Evolutionary conservation across 2,888 invertebrate species (phyloP).

Genomic region (Ornithoptera priamus): DNA sequence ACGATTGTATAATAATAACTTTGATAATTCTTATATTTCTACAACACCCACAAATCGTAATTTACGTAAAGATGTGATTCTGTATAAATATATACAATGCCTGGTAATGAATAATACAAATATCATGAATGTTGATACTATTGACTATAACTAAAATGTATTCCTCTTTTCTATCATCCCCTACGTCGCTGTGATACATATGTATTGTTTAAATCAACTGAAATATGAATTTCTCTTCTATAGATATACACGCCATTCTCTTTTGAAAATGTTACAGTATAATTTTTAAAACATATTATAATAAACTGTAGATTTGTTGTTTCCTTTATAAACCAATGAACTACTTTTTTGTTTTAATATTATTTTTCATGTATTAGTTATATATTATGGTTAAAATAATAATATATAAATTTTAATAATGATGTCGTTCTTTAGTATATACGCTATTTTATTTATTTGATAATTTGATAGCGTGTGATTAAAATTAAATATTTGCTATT

Average conservation of each 20-base stretch:
- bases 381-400: too few relatives aligned
- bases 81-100: background rate
- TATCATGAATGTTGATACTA: background rate
- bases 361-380: too few relatives aligned
- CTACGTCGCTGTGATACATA: background rate
- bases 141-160: background rate
- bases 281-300: too few relatives aligned
- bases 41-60: background rate
- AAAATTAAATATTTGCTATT: too few relatives aligned
- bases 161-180: background rate
- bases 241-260: background rate
- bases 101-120: background rate
- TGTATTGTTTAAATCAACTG: background rate
- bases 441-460: too few relatives aligned
- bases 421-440: too few relatives aligned
- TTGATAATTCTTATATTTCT: background rate
- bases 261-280: background rate
- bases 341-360: too few relatives aligned
- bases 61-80: background rate
- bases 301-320: too few relatives aligned
- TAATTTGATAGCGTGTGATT: too few relatives aligned
- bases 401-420: too few relatives aligned
- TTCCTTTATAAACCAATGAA: too few relatives aligned
- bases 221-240: background rate
- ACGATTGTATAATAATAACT: background rate